Conservation (phyloP, 1,140 invertebrate species). For the Propsilocerus akamusi region DNA sequence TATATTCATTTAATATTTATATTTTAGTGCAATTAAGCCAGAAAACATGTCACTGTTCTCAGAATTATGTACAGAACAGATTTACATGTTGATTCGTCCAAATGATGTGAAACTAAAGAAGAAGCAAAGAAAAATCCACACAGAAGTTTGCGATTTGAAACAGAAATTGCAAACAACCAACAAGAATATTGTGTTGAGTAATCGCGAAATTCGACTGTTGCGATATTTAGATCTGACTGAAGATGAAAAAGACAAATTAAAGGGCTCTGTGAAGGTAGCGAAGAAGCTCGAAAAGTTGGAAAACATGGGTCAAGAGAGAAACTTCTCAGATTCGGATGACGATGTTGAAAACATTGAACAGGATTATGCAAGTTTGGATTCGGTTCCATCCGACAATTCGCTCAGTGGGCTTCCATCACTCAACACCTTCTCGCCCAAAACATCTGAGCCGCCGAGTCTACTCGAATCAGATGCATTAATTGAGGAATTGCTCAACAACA, state of each 20-base stretch:
- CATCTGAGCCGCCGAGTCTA: slow-evolving; percentile 66
- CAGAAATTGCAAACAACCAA: slow-evolving; percentile 60
- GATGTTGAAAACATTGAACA: slow-evolving; percentile 46
- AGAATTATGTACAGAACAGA: slow-evolving; percentile 76
- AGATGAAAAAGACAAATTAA: slow-evolving; percentile 80
- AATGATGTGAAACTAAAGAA: slow-evolving; percentile 69
- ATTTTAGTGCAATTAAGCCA: slow-evolving; percentile 39
- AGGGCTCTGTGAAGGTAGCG: slow-evolving; percentile 81
- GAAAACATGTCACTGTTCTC: slow-evolving; percentile 53
- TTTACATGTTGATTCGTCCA: slow-evolving; percentile 68
- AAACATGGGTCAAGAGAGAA: slow-evolving; percentile 45
- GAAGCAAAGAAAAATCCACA: slow-evolving; percentile 73
- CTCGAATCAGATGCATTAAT: slow-evolving; percentile 81
- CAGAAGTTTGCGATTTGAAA: slow-evolving; percentile 73
- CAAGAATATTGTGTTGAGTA: slow-evolving; percentile 76
- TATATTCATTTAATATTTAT: neutral
- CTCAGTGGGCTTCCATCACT: slow-evolving; percentile 24
- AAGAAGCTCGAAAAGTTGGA: slow-evolving; percentile 82
- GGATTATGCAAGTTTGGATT: slow-evolving; percentile 59
- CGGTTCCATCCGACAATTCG: slow-evolving; percentile 49
- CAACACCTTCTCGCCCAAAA: slow-evolving; percentile 45
- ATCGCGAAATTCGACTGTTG: slow-evolving; percentile 74
- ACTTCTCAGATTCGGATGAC: slow-evolving; percentile 33
- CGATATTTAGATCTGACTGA: slow-evolving; percentile 84
- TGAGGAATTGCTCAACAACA: slow-evolving; percentile 68